Base-by-base conservation (phyloP, 2,113 vertebrate genomes). In the Cynopterus brachyotis region DNA sequence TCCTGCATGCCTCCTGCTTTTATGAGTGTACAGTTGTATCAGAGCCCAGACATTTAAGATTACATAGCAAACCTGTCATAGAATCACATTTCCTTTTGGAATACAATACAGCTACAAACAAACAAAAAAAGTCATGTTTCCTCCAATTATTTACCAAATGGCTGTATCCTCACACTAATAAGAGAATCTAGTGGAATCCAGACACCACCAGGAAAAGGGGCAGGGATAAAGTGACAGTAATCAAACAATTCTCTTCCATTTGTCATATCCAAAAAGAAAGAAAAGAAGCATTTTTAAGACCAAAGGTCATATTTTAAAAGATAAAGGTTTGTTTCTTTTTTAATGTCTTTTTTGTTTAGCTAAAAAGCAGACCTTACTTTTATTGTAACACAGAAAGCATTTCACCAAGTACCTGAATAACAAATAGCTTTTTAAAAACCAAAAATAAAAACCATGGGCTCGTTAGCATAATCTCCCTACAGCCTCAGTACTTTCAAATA, bases 41-140 rank as follows among this genome's bases (percentile, higher is more conserved):
- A 73, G 37, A 80, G 67, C 42, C 79, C n/a, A 16, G 73, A 88
- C 35, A 67, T 28, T 95, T 76, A 50, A 85, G 6, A 70, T 57
- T 57, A 60, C 8, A 60, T 4, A 75, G 62, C 53, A 62, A 85
- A 86, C 22, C 30, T 89, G 16, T 86, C 66, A 92, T 6, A 83
- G 81, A 69, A 79, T 1, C 57, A 64, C 28, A 73, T 84, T 85
- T 89, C 26, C 76, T 76, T 95, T 95, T 70, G 82, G 91, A 97
- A 94, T 97, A 95, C 9, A 92, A 91, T 91, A 76, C 19, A 97
- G 35, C 91, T 92, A 1, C 72, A 95, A 97, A 93, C 62, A 92
- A 90, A 86, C 50, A 59, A 66, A 88, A 88, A 69, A 13, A 35
- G 11, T 66, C 37, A 3, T 35, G 60, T 76, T 96, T 93, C 22